These are phyloP conservation scores for Cydia splendana DNA, from an alignment of 1,140 invertebrate genomes.

Conservation along the genomic window DNA sequence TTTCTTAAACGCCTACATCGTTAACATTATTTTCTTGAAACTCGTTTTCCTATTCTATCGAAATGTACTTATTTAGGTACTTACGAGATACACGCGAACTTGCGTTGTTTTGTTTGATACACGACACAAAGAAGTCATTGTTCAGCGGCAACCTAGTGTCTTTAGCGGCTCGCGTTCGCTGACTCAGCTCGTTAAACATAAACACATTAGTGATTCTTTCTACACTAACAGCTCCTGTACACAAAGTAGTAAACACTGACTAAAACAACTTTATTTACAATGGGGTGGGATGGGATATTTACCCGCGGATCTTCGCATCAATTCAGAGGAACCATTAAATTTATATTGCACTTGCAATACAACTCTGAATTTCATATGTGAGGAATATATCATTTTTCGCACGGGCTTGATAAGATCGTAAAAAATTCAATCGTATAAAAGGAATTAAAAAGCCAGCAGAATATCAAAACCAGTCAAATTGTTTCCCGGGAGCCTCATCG, in stretches of 20 bases:
- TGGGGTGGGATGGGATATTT: too few species aligned
- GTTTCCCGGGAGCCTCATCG: too few species aligned
- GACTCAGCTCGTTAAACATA: not conserved
- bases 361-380: not conserved
- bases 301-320: not conserved
- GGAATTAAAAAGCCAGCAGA: not conserved
- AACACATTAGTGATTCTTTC: constrained; percentile 12
- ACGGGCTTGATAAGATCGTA: not conserved
- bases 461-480: not conserved
- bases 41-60: not conserved
- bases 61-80: not conserved
- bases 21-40: not conserved
- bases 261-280: not conserved
- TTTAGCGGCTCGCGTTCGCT: not conserved
- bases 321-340: not conserved
- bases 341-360: not conserved
- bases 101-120: not conserved
- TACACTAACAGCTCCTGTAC: not conserved
- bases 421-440: not conserved
- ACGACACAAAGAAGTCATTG: not conserved
- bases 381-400: too few species aligned
- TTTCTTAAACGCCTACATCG: not conserved
- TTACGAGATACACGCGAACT: not conserved
- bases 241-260: not conserved
- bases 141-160: constrained; percentile 1